Conservation (phyloP, 2,797 vertebrate species). For the Mus caroli region DNA sequence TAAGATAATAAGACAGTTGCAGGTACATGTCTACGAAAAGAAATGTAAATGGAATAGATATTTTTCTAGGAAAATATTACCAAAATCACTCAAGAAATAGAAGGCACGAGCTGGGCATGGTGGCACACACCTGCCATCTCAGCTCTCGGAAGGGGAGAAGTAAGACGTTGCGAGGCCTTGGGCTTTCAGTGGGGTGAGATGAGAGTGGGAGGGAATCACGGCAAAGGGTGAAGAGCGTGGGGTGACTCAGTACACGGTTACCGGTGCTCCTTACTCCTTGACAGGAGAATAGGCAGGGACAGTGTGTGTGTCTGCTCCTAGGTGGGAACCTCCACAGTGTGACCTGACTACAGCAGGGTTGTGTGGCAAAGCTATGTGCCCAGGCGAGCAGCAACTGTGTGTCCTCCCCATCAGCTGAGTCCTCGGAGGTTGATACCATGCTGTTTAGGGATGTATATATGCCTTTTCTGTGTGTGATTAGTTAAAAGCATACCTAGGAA, state of each 20-base stretch:
- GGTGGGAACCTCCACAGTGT: background rate
- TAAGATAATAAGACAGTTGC: slow-evolving; percentile 5
- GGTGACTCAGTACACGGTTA: background rate
- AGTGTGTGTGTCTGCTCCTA: background rate
- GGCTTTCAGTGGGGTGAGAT: too few species aligned
- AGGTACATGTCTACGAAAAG: background rate
- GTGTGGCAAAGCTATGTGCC: background rate
- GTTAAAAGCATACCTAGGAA: background rate
- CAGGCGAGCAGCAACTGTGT: background rate
- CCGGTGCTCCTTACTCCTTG: background rate
- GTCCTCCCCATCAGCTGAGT: background rate
- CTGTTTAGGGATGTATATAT: background rate
- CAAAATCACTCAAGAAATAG: slow-evolving; percentile 26
- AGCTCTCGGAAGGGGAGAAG: background rate
- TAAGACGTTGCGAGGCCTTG: background rate
- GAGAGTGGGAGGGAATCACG: too few species aligned
- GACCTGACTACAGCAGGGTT: background rate
- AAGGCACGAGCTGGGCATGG: background rate
- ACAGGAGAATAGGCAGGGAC: background rate
- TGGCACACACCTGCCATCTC: background rate
- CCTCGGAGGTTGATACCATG: background rate
- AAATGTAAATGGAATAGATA: background rate
- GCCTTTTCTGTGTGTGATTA: background rate
- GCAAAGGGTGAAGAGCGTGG: background rate
- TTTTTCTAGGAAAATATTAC: slow-evolving; percentile 10